Evolutionary conservation across 2,888 invertebrate species (phyloP), one percentile per base, ranked within the genome.

Genomic region (Anoplius nigerrimus): DNA sequence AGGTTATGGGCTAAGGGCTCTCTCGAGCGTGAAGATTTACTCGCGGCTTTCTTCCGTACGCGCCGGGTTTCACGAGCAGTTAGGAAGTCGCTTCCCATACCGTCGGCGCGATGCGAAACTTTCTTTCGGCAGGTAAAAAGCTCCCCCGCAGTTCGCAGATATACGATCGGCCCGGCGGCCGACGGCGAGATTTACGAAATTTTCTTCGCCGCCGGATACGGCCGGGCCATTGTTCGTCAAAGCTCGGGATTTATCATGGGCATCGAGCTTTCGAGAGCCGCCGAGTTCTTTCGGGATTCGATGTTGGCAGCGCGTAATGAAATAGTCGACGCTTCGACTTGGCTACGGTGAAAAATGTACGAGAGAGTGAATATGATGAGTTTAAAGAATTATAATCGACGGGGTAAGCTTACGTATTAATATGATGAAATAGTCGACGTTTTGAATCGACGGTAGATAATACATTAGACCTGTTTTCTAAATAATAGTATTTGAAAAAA

Each of bases 11-110:
- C 4, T 27, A 27, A n/a, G 15, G 15, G 71, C 67, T 65, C 61
- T 62, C 52, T 22, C 46, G 54, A 52, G 53, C 58, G 62, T 69
- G 46, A 67, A 70, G 72, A 77, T 77, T 77, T 77, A 77, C 70
- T 75, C 65, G 48, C 52, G 66, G 68, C 48, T 75, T 67, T 73
- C 59, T 65, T 21, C 18, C 52, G 22, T 57, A 13, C 8, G 18
- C 54, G 46, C 68, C 24, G 43, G 46, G n/a, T 34, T 62, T 5
- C 45, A 22, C 34, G 27, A 15, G 22, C 20, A 68, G 54, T 63
- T 63, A 43, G 42, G 52, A 63, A 59, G 55, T 63, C 59, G 58
- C 59, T 27, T 27, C 27, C 27, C 27, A 27, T 27, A 57, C 53
- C 66, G 55, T 46, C 51, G 45, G 53, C 66, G 46, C 55, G 55